A percentile compares a stretch with the other conserved stretches of the same genome.
phyloP scores from a whole-genome alignment of 2,797 vertebrate species.

The Sylvia borin region DNA sequence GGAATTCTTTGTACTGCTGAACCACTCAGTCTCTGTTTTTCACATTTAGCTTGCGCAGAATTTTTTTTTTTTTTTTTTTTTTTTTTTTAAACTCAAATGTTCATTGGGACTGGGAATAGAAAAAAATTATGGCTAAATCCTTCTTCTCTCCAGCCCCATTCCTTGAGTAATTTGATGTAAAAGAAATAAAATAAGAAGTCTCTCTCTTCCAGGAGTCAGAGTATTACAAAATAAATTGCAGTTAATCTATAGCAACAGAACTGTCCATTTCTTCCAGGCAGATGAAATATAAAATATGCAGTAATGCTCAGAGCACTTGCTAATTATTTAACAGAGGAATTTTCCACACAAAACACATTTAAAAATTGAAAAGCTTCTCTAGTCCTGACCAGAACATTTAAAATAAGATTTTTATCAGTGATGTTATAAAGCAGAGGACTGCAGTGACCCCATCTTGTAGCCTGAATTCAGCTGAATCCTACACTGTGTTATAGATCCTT shows the following conservation, averaged over 20 bases:
- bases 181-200: slow-evolving; percentile 23
- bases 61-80: background rate
- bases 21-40: background rate
- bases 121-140: background rate
- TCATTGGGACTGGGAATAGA: background rate
- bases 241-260: slow-evolving; percentile 10
- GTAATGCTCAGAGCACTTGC: background rate
- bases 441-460: background rate
- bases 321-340: slow-evolving; percentile 42
- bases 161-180: background rate
- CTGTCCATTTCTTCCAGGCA: background rate
- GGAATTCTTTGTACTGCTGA: background rate
- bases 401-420: background rate
- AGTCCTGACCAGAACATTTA: background rate
- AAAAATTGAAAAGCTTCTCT: slow-evolving; percentile 25
- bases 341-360: background rate
- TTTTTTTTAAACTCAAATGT: background rate
- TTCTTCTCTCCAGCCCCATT: background rate
- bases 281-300: background rate
- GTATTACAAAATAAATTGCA: background rate
- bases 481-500: background rate
- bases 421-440: background rate
- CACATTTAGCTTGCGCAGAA: background rate
- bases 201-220: background rate
- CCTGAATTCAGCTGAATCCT: background rate